Conservation (phyloP, 2,113 vertebrate species). For the Monopterus albus region DNA sequence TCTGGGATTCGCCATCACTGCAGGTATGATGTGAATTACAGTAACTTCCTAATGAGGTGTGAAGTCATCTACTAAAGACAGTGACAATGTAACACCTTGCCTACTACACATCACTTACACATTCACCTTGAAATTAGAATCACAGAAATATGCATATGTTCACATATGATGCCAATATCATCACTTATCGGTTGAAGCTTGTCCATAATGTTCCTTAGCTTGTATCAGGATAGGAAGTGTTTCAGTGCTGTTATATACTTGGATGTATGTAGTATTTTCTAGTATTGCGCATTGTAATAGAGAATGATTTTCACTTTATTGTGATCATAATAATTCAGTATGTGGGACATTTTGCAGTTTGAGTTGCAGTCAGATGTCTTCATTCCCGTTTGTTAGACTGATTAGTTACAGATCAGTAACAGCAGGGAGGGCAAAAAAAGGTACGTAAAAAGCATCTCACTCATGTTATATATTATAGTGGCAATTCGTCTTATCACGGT, state of each 20-base stretch:
- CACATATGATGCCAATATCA: no score
- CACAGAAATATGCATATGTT: not conserved
- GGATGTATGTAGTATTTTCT: not conserved
- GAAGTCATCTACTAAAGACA: conserved; percentile 55
- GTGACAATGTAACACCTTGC: conserved; percentile 53
- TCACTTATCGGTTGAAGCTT: no score
- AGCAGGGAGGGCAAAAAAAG: conserved; percentile 10
- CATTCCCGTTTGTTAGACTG: not conserved
- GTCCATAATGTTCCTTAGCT: not conserved
- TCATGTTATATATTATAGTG: conserved; percentile 18
- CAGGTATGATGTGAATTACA: conserved; percentile 36
- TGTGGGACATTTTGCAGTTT: conserved; percentile 1
- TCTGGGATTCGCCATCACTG: conserved; percentile 9
- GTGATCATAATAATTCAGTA: not conserved
- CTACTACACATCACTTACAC: conserved; percentile 17
- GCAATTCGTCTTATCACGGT: conserved; percentile 21
- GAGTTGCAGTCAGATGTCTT: not conserved
- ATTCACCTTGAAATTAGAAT: conserved; percentile 32
- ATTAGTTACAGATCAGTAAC: conserved; percentile 25
- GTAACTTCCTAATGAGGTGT: conserved; percentile 48
- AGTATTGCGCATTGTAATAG: not conserved
- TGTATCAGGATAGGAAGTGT: not conserved
- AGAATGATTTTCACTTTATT: not conserved
- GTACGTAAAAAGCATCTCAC: conserved; percentile 14
- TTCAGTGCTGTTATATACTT: not conserved